phyloP scores from a whole-genome alignment of 30 jellyfish, hydroid and myxozoan genomes.

The Turritopsis dohrnii region DNA sequence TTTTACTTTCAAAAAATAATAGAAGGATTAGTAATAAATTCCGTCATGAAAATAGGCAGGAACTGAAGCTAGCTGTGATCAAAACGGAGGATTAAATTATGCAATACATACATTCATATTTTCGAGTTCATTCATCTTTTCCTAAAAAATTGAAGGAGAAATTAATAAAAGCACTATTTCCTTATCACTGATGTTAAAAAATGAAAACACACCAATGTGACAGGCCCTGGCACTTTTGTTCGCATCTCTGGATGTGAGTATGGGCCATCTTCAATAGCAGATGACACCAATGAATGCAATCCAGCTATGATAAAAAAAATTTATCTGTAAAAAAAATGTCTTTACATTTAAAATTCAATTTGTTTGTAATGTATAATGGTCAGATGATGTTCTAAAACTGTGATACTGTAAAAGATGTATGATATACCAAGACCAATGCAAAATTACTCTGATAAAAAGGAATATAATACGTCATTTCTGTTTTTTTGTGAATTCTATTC shows the following conservation, averaged over 20 bases:
- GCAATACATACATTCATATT: slow-evolving; percentile 24
- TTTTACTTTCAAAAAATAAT: background rate
- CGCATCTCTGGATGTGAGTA: slow-evolving; percentile 51
- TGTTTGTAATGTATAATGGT: too few species aligned
- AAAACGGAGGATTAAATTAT: background rate
- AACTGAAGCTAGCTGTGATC: background rate
- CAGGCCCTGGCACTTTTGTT: slow-evolving; percentile 79
- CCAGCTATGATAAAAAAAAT: background rate
- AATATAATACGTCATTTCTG: background rate
- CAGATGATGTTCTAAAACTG: too few species aligned
- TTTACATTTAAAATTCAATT: too few species aligned
- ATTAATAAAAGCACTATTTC: background rate
- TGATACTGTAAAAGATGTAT: background rate
- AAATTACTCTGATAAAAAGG: background rate
- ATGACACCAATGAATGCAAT: background rate
- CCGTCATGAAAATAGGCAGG: background rate
- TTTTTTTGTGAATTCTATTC: background rate
- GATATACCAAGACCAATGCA: background rate
- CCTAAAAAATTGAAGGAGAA: slow-evolving; percentile 24
- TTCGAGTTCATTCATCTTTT: slow-evolving; percentile 35
- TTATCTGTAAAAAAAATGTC: background rate
- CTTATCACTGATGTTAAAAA: background rate
- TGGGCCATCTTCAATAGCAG: slow-evolving; percentile 77
- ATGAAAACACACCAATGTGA: slow-evolving; percentile 48
- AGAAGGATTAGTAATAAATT: background rate